Conservation (phyloP, 1,140 invertebrate species). For the Solenopsis fugax region DNA sequence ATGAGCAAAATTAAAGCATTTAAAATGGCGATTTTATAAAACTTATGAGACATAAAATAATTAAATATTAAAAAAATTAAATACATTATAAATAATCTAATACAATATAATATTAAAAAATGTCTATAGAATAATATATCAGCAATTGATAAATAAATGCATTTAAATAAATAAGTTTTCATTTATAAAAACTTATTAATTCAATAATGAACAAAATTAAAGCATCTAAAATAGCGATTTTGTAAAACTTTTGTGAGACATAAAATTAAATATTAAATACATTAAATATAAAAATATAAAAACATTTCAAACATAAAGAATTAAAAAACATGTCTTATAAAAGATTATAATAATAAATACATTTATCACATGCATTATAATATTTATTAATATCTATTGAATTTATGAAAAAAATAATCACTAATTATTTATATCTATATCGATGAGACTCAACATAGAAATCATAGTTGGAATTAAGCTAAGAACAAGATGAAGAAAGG, state of each 20-base stretch:
- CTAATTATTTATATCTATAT: neutral
- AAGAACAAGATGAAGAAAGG: too few relatives aligned
- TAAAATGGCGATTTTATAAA: neutral
- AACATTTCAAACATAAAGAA: too few relatives aligned
- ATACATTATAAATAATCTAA: too few relatives aligned
- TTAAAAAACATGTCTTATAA: neutral
- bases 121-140: neutral
- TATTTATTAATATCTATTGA: neutral
- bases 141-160: neutral
- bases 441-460: neutral
- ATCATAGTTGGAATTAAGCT: neutral
- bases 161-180: neutral
- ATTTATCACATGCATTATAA: too few relatives aligned
- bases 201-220: neutral
- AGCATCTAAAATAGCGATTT: neutral
- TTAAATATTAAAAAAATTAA: neutral
- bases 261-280: too few relatives aligned
- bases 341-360: too few relatives aligned
- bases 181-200: conserved; percentile 15
- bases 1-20: neutral
- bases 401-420: neutral
- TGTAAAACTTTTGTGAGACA: neutral
- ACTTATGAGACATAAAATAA: neutral
- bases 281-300: too few relatives aligned
- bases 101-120: neutral